phyloP scores from a whole-genome alignment of 2,797 vertebrate species.

The Tapirus indicus region DNA sequence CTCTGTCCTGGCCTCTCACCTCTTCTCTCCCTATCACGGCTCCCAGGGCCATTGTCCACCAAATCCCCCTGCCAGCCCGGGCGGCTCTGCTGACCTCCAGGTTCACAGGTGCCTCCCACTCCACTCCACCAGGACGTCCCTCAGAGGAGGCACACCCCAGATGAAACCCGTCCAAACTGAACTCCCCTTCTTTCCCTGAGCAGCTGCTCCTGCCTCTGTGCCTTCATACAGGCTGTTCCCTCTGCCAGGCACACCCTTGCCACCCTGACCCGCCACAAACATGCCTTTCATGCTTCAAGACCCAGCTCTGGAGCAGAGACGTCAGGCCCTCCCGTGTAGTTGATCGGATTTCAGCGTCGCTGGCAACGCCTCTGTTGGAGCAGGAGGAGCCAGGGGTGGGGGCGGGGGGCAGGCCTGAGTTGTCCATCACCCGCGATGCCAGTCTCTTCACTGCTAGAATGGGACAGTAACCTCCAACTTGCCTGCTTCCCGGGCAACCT shows the following conservation, averaged over 20 bases:
- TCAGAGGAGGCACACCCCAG: not conserved
- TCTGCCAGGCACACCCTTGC: accelerated
- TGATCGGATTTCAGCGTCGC: not conserved
- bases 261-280: accelerated
- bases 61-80: not conserved
- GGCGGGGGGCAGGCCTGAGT: not conserved
- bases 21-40: not conserved
- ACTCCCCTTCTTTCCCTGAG: accelerated
- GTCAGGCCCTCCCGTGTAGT: not conserved
- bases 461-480: not conserved
- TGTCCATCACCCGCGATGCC: not conserved
- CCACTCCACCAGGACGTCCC: not conserved
- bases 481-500: not conserved
- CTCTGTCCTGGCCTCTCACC: not conserved
- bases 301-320: not conserved
- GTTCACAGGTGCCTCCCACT: not conserved
- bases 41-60: not conserved
- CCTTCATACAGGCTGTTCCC: not conserved
- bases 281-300: not conserved
- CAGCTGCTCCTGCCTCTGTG: not conserved
- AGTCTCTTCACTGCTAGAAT: not conserved
- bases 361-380: not conserved
- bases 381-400: not conserved
- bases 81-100: not conserved
- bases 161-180: accelerated